phyloP scores from a whole-genome alignment of 2,888 invertebrate genomes.

The Amblyjoppa fuscipennis region DNA sequence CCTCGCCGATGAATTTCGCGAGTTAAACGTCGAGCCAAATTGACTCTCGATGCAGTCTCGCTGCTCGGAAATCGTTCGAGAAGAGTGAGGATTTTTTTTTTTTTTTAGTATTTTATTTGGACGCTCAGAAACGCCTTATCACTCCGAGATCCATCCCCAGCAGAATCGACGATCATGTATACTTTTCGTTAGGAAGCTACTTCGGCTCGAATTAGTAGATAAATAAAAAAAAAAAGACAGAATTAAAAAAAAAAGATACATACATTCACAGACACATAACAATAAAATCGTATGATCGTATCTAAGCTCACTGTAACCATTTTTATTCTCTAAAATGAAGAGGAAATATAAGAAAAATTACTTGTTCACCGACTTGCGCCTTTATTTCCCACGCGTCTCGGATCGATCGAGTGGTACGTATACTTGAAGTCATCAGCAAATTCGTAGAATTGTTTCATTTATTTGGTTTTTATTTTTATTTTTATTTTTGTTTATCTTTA shows the following conservation, averaged over 20 bases:
- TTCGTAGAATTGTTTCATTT: conserved; percentile 71
- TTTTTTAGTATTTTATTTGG: conserved; percentile 30
- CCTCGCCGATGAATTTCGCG: background rate
- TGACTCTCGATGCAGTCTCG: background rate
- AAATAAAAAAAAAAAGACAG: conserved; percentile 75
- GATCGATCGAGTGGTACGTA: conserved; percentile 85
- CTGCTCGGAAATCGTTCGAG: conserved; percentile 44
- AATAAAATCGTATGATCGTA: conserved; percentile 69
- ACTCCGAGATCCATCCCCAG: conserved; percentile 78
- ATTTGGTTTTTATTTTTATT: background rate
- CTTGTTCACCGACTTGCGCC: conserved; percentile 84
- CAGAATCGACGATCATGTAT: conserved; percentile 79
- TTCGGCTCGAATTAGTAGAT: conserved; percentile 76
- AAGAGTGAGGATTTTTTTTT: conserved; percentile 48
- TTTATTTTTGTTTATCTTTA: conserved; percentile 24
- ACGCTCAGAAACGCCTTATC: conserved; percentile 67
- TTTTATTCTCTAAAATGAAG: conserved; percentile 70
- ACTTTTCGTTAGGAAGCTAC: conserved; percentile 78
- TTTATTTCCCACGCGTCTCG: conserved; percentile 85
- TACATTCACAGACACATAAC: conserved; percentile 65
- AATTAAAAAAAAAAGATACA: conserved; percentile 54
- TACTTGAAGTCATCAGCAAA: conserved; percentile 69
- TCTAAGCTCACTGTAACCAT: conserved; percentile 75
- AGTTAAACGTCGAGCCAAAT: background rate
- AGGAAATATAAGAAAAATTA: conserved; percentile 79